Conservation (phyloP, 2,888 invertebrate genomes). For the Andrena flavipes region DNA sequence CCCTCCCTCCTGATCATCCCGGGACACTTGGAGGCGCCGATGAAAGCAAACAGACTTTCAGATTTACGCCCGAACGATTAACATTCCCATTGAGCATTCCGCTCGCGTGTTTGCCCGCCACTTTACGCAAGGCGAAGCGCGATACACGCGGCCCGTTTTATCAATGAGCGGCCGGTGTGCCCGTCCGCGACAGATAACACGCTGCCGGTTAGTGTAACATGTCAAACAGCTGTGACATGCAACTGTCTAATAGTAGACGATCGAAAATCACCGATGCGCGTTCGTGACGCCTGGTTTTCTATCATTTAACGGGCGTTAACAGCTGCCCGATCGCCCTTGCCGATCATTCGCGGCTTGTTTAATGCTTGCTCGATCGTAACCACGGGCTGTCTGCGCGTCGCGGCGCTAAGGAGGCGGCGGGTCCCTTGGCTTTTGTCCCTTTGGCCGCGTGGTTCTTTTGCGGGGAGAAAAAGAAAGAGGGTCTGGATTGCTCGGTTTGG, state of each 20-base stretch:
- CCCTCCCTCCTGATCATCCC: background rate
- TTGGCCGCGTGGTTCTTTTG: background rate
- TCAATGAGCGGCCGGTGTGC: constrained; percentile 50
- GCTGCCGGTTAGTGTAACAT: constrained; percentile 39
- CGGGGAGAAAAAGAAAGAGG: background rate
- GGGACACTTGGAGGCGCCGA: background rate
- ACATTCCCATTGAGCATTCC: constrained; percentile 50
- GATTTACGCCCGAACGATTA: constrained; percentile 29
- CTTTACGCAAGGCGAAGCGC: constrained; percentile 58
- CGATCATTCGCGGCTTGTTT: background rate
- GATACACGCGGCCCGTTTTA: constrained; percentile 55
- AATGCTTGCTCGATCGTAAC: background rate
- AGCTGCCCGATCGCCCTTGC: background rate
- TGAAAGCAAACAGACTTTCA: constrained; percentile 8
- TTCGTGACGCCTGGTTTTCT: constrained; percentile 9
- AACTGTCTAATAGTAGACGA: constrained; percentile 10
- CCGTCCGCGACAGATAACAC: constrained; percentile 44
- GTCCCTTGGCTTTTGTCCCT: background rate
- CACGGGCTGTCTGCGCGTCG: background rate
- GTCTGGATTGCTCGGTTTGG: background rate
- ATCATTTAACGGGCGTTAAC: background rate
- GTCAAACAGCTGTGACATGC: constrained; percentile 48
- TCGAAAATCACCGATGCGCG: constrained; percentile 17
- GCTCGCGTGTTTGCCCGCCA: constrained; percentile 49
- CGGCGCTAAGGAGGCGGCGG: no score